Evolutionary conservation across 1,140 invertebrate species (phyloP).

Genomic region (Ips nitidus): DNA sequence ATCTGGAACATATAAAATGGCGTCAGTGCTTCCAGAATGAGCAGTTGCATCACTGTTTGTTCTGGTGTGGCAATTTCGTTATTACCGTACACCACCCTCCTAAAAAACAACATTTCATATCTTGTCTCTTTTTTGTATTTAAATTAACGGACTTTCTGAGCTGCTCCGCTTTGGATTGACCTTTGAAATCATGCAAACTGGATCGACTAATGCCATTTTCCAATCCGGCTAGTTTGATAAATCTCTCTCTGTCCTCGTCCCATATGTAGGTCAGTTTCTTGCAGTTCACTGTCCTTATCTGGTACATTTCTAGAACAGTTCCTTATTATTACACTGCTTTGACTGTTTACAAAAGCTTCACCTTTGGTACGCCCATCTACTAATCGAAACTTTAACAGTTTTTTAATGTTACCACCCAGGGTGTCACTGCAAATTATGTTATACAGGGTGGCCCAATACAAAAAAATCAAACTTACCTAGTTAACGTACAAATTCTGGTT

Average conservation of each 20-base stretch:
- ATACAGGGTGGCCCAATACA: too few species aligned
- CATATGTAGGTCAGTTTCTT: constrained; percentile 47
- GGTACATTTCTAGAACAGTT: constrained; percentile 37
- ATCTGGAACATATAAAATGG: constrained; percentile 97
- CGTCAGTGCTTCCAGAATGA: constrained; percentile 82
- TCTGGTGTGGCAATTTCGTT: constrained; percentile 82
- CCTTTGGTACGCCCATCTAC: constrained; percentile 53
- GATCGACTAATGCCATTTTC: constrained; percentile 63
- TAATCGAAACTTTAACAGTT: constrained; percentile 50
- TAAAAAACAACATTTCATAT: constrained; percentile 48
- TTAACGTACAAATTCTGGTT: constrained; percentile 37
- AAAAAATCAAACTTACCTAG: constrained; percentile 7
- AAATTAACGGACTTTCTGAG: constrained; percentile 45
- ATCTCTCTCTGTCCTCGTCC: constrained; percentile 56
- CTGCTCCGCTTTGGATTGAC: constrained; percentile 59
- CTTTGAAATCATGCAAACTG: constrained; percentile 61
- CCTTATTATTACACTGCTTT: neutral
- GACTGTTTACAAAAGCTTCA: constrained; percentile 13
- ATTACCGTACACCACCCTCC: constrained; percentile 73
- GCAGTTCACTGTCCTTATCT: constrained; percentile 41
- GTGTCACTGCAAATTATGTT: constrained; percentile 37
- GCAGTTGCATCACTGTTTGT: constrained; percentile 67
- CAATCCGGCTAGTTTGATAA: constrained; percentile 66
- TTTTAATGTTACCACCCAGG: constrained; percentile 38
- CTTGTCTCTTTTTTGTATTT: neutral